Percentiles rank a stretch among this genome's conserved stretches.
Evolutionary conservation across 2,113 vertebrate genomes (phyloP).

Genomic region (Rhadina sibilatrix): DNA sequence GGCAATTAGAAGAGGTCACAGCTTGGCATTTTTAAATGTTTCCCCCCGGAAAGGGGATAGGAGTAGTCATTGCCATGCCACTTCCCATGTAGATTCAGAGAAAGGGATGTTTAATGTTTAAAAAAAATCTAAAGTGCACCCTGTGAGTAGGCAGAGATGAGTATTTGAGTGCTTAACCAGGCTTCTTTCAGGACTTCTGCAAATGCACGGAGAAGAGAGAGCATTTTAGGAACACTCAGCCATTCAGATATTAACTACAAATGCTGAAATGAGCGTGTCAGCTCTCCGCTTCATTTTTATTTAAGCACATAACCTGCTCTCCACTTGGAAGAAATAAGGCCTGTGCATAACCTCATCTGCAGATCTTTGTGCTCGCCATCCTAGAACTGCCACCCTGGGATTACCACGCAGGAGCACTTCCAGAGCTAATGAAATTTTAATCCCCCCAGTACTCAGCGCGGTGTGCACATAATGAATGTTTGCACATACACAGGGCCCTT

Average conservation of each 20-base stretch:
- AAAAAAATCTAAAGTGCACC: not conserved
- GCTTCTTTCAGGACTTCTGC: not conserved
- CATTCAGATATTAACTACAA: not conserved
- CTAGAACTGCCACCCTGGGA: not conserved
- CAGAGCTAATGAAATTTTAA: constrained; percentile 6
- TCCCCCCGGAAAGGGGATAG: not conserved
- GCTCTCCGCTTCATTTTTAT: not conserved
- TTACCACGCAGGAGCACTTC: not conserved
- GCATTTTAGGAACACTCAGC: not conserved
- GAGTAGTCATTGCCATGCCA: not conserved
- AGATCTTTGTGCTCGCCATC: not conserved
- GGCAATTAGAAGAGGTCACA: not conserved
- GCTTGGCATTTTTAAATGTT: not conserved
- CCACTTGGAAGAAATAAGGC: not conserved
- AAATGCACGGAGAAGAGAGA: not conserved
- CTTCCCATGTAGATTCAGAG: not conserved
- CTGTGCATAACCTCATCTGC: not conserved
- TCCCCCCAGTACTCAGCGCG: not conserved
- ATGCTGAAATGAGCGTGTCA: not conserved
- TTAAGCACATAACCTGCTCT: not conserved
- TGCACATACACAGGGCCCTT: not conserved
- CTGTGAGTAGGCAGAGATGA: not conserved
- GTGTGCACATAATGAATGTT: not conserved
- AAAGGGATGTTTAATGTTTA: not conserved
- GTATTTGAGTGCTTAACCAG: not conserved